phyloP scores from a whole-genome alignment of 2,888 invertebrate genomes.

The Drosophila nr. fundita region DNA sequence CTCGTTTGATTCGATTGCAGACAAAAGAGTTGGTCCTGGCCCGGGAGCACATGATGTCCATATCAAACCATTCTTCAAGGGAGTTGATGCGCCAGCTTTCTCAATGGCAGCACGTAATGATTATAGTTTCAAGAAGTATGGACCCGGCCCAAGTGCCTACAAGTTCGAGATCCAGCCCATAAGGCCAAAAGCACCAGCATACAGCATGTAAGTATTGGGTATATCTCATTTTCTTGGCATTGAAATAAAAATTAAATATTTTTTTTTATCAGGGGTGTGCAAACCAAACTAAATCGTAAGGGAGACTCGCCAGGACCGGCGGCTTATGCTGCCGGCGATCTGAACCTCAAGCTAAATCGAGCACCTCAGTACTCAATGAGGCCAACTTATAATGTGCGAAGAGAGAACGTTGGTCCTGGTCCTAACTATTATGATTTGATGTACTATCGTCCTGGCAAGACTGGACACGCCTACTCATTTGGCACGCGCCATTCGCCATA shows the following conservation, averaged over 20 bases:
- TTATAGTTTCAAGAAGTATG: conserved; percentile 55
- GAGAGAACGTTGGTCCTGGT: conserved; percentile 70
- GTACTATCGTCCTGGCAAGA: conserved; percentile 80
- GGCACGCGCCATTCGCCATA: conserved; percentile 79
- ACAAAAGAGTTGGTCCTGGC: conserved; percentile 78
- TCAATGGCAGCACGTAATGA: conserved; percentile 85
- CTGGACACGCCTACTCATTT: conserved; percentile 78
- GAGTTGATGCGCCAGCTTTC: conserved; percentile 85
- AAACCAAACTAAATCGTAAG: conserved; percentile 47
- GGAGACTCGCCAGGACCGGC: conserved; percentile 83
- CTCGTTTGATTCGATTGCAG: conserved; percentile 40
- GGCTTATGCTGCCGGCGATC: conserved; percentile 75
- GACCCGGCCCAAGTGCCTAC: conserved; percentile 83
- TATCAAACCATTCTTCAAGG: conserved; percentile 70
- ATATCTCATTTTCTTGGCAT: too few species aligned
- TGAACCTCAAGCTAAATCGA: conserved; percentile 61
- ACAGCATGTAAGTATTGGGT: conserved; percentile 77
- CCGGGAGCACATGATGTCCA: conserved; percentile 81
- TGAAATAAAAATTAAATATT: not conserved
- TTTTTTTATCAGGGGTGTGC: conserved; percentile 70
- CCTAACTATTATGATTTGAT: conserved; percentile 80
- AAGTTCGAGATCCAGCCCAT: conserved; percentile 63
- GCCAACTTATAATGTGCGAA: conserved; percentile 32
- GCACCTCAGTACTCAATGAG: conserved; percentile 80
- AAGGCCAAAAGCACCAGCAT: conserved; percentile 74